phyloP scores from a whole-genome alignment of 2,888 invertebrate genomes.

The Proisotoma minuta region DNA sequence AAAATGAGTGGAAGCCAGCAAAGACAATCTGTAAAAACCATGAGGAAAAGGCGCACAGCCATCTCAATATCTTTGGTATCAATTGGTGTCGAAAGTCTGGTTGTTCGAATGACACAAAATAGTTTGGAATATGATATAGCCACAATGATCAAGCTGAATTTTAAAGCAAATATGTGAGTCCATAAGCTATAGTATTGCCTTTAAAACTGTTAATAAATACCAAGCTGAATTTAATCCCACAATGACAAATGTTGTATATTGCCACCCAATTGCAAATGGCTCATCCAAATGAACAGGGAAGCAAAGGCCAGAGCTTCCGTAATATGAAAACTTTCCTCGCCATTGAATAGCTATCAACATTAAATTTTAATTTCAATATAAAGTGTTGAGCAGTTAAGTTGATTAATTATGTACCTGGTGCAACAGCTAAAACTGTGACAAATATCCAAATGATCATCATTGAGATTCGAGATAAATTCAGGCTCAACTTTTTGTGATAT shows the following conservation, averaged over 20 bases:
- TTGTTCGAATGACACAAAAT: conserved; percentile 61
- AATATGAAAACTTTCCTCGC: conserved; percentile 60
- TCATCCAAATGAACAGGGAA: conserved; percentile 67
- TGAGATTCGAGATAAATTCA: conserved; percentile 55
- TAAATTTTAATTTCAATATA: not conserved
- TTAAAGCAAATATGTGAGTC: not conserved
- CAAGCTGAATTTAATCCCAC: conserved; percentile 62
- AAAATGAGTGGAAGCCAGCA: conserved; percentile 68
- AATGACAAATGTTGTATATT: conserved; percentile 67
- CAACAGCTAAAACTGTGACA: conserved; percentile 59
- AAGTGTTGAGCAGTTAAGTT: conserved; percentile 9
- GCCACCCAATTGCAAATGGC: conserved; percentile 64
- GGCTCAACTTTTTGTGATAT: conserved; percentile 56
- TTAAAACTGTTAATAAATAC: conserved; percentile 49
- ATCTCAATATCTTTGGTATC: conserved; percentile 58
- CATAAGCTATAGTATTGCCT: not conserved
- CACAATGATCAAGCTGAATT: conserved; percentile 56
- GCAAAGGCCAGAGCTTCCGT: conserved; percentile 65
- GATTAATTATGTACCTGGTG: conserved; percentile 55
- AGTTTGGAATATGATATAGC: conserved; percentile 60
- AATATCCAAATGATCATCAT: conserved; percentile 60
- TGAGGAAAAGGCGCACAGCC: conserved; percentile 64
- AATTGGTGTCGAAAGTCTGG: conserved; percentile 59
- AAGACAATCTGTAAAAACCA: conserved; percentile 64
- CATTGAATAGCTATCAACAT: conserved; percentile 55